Evolutionary conservation across 2,888 invertebrate genomes (phyloP).

Genomic region (Nemurella pictetii): DNA sequence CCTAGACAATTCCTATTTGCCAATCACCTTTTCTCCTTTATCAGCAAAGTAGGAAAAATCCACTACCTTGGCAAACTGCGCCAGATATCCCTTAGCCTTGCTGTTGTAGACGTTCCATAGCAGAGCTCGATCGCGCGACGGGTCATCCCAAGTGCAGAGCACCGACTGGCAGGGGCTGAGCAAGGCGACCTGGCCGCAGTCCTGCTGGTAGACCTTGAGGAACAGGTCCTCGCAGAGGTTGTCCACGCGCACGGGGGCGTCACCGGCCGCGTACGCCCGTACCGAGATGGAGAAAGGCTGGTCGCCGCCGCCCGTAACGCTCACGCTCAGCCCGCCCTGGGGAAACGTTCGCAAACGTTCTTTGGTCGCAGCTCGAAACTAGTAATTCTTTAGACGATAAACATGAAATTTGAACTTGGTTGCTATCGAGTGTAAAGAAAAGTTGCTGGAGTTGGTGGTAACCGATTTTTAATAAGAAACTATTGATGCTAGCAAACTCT

Average conservation of each 20-base stretch:
- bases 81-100: slow-evolving; percentile 70
- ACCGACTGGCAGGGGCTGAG: slow-evolving; percentile 75
- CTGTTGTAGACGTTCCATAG: slow-evolving; percentile 84
- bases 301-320: slow-evolving; percentile 73
- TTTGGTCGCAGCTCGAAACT: too few species aligned
- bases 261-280: slow-evolving; percentile 71
- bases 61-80: slow-evolving; percentile 71
- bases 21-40: neutral
- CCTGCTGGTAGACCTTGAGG: slow-evolving; percentile 72
- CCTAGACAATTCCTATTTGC: too few species aligned
- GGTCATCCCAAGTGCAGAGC: slow-evolving; percentile 86
- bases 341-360: slow-evolving; percentile 43
- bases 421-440: neutral
- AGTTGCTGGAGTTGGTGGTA: too few species aligned
- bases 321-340: slow-evolving; percentile 70
- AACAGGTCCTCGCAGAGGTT: slow-evolving; percentile 83
- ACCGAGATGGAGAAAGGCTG: slow-evolving; percentile 76
- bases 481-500: too few species aligned
- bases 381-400: neutral
- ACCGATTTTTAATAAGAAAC: too few species aligned
- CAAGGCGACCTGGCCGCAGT: slow-evolving; percentile 65
- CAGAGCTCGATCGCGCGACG: slow-evolving; percentile 68
- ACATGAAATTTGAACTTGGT: neutral
- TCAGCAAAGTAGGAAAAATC: neutral
- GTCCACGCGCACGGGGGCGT: slow-evolving; percentile 80